phyloP scores from a whole-genome alignment of 1,140 invertebrate genomes.

The Drosophila funebris region DNA sequence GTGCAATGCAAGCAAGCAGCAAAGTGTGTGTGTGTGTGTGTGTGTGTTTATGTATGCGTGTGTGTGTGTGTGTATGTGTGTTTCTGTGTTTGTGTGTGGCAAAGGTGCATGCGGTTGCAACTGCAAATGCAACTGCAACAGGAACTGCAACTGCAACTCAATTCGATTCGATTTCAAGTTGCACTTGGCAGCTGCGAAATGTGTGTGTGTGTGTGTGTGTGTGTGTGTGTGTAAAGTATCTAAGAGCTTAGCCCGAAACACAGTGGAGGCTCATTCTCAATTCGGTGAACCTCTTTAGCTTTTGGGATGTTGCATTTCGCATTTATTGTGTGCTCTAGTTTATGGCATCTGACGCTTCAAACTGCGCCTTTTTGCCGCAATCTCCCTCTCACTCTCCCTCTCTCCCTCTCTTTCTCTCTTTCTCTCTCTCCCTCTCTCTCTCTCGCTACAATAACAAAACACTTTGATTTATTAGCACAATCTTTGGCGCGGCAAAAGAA shows the following conservation, averaged over 20 bases:
- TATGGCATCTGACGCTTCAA: background rate
- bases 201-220: background rate
- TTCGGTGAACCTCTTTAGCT: background rate
- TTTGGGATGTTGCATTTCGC: constrained; percentile 19
- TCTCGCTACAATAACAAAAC: constrained; percentile 48
- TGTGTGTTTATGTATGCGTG: background rate
- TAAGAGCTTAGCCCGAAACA: background rate
- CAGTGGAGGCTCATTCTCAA: background rate
- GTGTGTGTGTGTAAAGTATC: background rate
- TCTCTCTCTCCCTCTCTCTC: background rate
- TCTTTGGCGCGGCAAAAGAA: constrained; percentile 42
- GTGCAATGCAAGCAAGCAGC: constrained; percentile 26
- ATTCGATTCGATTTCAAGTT: constrained; percentile 37
- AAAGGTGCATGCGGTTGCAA: constrained; percentile 19
- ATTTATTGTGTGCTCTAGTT: constrained; percentile 14
- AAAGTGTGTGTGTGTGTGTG: constrained; percentile 1
- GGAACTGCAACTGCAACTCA: constrained; percentile 35
- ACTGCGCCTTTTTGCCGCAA: constrained; percentile 7
- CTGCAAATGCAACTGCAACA: constrained; percentile 3
- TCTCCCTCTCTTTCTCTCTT: background rate
- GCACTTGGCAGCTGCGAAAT: constrained; percentile 17
- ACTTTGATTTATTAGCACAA: constrained; percentile 61
- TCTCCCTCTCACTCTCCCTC: background rate
- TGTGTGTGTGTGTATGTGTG: background rate
- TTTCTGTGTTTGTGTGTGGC: background rate